Evolutionary conservation across 1,140 invertebrate species (phyloP), one percentile per base, ranked within the genome.

Genomic region (Papilio xuthus): DNA sequence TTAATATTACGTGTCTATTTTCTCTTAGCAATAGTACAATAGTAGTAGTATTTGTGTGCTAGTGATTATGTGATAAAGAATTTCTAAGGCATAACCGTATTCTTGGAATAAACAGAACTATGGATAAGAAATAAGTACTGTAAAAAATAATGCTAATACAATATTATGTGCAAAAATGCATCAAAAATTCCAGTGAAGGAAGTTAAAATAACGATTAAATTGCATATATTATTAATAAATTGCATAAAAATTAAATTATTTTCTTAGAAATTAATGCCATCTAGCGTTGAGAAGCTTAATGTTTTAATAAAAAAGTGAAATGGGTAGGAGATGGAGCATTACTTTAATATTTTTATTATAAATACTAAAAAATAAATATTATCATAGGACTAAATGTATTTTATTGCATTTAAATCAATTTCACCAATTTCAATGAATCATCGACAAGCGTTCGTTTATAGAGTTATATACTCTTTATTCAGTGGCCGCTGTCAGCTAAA

Each of bases 211-310:
- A 47, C 13, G 0, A 4, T 47, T 18, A 8, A 20, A 20, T 53
- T 53, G n/a, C 15, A 53, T 53, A n/a, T n/a, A n/a, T n/a, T n/a
- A n/a, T n/a, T n/a, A n/a, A n/a, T 53, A n/a, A 53, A 53, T n/a
- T 53, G 18, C 50, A 18, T n/a, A 4, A 53, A n/a, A n/a, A n/a
- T 8, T 1, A 18, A 53, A 8, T 9, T 53, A 20, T 32, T 78
- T 13, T 72, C 60, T 2, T 69, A 23, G 15, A 75, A 8, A 37
- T 28, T 23, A 60, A 7, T 53, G 81, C 53, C 81, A 82, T 80
- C 83, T 84, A 79, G 41, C 47, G 50, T 71, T 20, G 26, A 67
- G 1, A 28, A 67, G 60, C 60, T 28, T 18, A 67, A 32, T 15
- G 26, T 67, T 20, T 53, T n/a, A 9, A 53, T 9, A 53, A 53